A percentile compares a stretch with the other conserved stretches of the same genome.
Evolutionary conservation across 2,888 invertebrate species (phyloP).

Genomic region (Carcina quercana): DNA sequence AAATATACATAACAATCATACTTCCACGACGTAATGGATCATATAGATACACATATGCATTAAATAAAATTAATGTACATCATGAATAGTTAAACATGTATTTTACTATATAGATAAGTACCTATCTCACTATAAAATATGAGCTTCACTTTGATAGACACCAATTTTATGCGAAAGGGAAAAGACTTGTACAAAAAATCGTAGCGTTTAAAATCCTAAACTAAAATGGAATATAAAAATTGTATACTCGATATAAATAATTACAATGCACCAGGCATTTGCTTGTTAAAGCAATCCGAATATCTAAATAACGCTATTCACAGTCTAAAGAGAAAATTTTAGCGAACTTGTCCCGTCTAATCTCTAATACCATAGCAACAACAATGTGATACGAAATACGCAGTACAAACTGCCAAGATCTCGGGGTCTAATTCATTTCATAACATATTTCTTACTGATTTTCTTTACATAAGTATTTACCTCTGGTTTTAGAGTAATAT

Average conservation of each 20-base stretch:
- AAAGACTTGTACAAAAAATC: conserved; percentile 29
- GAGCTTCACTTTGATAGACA: background rate
- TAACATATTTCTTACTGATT: too few relatives aligned
- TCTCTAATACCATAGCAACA: conserved; percentile 21
- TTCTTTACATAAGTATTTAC: too few relatives aligned
- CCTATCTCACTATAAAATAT: conserved; percentile 13
- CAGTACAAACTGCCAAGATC: conserved; percentile 33
- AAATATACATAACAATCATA: too few relatives aligned
- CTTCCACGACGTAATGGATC: too few relatives aligned
- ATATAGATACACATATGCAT: too few relatives aligned
- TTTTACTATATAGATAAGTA: conserved; percentile 22
- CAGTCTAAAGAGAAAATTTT: conserved; percentile 46
- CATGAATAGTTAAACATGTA: too few relatives aligned
- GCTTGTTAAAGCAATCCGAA: conserved; percentile 38
- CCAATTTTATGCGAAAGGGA: background rate
- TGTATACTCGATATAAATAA: conserved; percentile 51
- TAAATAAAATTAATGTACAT: too few relatives aligned
- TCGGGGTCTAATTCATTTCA: too few relatives aligned
- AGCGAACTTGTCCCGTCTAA: conserved; percentile 41
- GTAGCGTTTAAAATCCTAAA: conserved; percentile 33
- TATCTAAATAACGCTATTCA: conserved; percentile 42
- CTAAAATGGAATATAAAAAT: conserved; percentile 50
- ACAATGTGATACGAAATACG: conserved; percentile 39
- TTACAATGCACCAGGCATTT: conserved; percentile 56
- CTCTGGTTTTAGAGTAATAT: too few relatives aligned